Conservation (phyloP, 1,140 invertebrate genomes). For the Heliothis subflexa region DNA sequence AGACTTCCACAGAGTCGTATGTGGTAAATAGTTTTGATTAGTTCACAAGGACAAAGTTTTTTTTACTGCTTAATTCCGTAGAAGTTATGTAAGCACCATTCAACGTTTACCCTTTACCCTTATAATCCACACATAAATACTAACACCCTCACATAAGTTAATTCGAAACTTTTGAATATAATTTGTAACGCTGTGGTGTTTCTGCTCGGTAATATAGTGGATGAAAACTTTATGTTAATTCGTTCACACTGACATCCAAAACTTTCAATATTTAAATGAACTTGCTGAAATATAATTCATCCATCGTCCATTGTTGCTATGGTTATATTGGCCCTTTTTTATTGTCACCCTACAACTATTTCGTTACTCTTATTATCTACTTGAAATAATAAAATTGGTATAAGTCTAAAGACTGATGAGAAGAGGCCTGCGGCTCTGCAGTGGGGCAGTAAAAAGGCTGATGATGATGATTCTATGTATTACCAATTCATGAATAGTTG, state of each 20-base stretch:
- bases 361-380: not conserved
- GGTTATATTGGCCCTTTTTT: too few species aligned
- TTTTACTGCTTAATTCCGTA: not conserved
- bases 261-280: conserved; percentile 31
- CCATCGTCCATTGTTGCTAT: too few species aligned
- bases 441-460: too few species aligned
- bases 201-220: conserved; percentile 5
- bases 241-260: conserved; percentile 5
- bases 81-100: not conserved
- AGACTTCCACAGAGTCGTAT: too few species aligned
- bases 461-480: not conserved
- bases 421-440: not conserved
- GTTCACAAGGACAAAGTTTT: too few species aligned
- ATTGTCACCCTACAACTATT: too few species aligned
- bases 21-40: too few species aligned
- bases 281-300: not conserved
- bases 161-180: conserved; percentile 10
- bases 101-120: not conserved
- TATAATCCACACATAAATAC: conserved; percentile 8
- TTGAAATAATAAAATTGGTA: too few species aligned
- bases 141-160: conserved; percentile 7
- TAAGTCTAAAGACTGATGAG: too few species aligned
- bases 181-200: conserved; percentile 6
- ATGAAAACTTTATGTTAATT: conserved; percentile 33
- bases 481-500: not conserved